phyloP scores from a whole-genome alignment of 2,888 invertebrate genomes.

The Enoplolaimus lenunculus region DNA sequence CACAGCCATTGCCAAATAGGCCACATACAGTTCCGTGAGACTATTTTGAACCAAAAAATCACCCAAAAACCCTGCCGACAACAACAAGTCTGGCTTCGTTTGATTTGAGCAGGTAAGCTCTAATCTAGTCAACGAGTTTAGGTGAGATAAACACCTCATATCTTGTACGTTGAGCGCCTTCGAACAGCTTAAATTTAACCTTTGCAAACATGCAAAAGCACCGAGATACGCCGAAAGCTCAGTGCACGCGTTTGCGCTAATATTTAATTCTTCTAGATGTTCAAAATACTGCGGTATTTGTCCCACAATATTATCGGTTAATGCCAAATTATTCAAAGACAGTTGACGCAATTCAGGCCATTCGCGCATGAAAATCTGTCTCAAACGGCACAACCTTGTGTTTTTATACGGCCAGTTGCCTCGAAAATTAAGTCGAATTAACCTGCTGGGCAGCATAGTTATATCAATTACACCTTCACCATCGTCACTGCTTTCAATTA shows the following conservation, averaged over 20 bases:
- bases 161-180: not conserved
- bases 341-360: not conserved
- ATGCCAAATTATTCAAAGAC: not conserved
- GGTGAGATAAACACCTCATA: not conserved
- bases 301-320: not conserved
- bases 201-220: not conserved
- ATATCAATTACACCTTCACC: not conserved
- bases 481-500: not conserved
- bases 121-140: not conserved
- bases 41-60: not conserved
- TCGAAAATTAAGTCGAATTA: not conserved
- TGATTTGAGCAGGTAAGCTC: not conserved
- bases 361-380: not conserved
- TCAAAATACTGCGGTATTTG: not conserved
- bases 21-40: not conserved
- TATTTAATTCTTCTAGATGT: not conserved
- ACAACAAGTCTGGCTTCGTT: not conserved
- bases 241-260: not conserved
- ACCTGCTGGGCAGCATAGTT: not conserved
- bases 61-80: not conserved
- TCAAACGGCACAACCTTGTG: not conserved
- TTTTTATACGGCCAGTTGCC: not conserved
- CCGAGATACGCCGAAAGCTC: not conserved
- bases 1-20: not conserved
- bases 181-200: not conserved